Percentiles rank a stretch among this genome's conserved stretches.
Evolutionary conservation across 2,888 invertebrate species (phyloP).

Genomic region (Dryococelus australis): DNA sequence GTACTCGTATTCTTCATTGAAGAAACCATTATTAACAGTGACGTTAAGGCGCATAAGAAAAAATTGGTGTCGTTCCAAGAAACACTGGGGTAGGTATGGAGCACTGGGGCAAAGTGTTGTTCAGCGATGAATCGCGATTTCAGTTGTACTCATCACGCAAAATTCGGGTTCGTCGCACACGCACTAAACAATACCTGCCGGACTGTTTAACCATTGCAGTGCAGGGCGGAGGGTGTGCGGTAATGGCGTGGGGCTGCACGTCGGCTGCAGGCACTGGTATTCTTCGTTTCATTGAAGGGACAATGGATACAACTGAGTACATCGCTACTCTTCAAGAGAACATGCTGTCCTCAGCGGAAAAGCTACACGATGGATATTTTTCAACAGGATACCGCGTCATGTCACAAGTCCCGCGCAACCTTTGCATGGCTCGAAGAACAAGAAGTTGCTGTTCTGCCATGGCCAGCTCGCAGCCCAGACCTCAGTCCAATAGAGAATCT

Average conservation of each 20-base stretch:
- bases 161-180: background rate
- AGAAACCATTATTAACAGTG: background rate
- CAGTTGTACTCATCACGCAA: background rate
- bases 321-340: background rate
- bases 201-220: background rate
- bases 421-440: constrained; percentile 11
- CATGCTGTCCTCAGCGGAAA: background rate
- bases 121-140: background rate
- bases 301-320: background rate
- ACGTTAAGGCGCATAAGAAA: background rate
- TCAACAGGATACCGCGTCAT: constrained; percentile 11
- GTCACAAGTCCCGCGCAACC: constrained; percentile 23
- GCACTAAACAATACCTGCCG: background rate
- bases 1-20: too few species aligned
- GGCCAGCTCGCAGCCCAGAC: constrained; percentile 28
- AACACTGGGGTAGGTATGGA: background rate
- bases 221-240: background rate
- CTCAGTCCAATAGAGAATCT: constrained; percentile 23
- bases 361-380: background rate
- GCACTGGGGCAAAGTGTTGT: background rate
- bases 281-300: background rate
- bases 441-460: constrained; percentile 9
- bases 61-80: background rate
- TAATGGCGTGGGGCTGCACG: background rate
- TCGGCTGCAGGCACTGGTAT: background rate